phyloP scores from a whole-genome alignment of 2,797 vertebrate genomes.

The Cichlasoma orientale region DNA sequence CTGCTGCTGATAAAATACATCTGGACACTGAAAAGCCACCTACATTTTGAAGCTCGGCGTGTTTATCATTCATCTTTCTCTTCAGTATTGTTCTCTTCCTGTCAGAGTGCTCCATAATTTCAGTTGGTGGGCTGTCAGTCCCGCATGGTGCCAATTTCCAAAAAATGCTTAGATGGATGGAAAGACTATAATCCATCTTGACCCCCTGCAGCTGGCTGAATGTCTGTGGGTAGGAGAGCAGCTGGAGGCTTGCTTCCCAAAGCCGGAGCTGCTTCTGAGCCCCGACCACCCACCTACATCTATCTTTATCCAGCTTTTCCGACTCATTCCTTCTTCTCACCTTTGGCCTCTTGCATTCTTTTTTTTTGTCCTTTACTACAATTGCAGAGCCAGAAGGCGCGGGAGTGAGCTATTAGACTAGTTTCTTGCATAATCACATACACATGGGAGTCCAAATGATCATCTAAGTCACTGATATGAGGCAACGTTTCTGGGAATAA shows the following conservation, averaged over 20 bases:
- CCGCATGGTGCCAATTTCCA: not conserved
- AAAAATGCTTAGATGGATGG: not conserved
- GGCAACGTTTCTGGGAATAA: conserved; percentile 19
- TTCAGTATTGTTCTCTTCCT: not conserved
- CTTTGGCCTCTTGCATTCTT: conserved; percentile 20
- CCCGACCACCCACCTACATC: conserved; percentile 32
- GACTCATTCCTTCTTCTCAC: conserved; percentile 39
- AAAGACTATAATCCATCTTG: not conserved
- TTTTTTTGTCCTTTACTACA: not conserved
- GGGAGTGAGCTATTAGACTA: not conserved
- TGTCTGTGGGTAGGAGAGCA: conserved; percentile 9
- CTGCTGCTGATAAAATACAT: conserved; percentile 1
- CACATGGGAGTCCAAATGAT: conserved; percentile 18
- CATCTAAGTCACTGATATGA: conserved; percentile 11
- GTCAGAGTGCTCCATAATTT: conserved; percentile 13
- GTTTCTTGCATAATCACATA: conserved; percentile 6
- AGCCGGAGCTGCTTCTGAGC: conserved; percentile 2
- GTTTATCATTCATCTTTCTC: not conserved
- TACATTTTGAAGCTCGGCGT: not conserved
- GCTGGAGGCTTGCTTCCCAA: conserved; percentile 21
- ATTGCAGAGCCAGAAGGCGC: not conserved
- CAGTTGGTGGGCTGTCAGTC: conserved; percentile 1
- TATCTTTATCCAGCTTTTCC: conserved; percentile 27
- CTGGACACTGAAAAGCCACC: not conserved
- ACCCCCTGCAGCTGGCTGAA: conserved; percentile 17